phyloP scores from a whole-genome alignment of 2,113 vertebrate species.

The Struthio camelus region DNA sequence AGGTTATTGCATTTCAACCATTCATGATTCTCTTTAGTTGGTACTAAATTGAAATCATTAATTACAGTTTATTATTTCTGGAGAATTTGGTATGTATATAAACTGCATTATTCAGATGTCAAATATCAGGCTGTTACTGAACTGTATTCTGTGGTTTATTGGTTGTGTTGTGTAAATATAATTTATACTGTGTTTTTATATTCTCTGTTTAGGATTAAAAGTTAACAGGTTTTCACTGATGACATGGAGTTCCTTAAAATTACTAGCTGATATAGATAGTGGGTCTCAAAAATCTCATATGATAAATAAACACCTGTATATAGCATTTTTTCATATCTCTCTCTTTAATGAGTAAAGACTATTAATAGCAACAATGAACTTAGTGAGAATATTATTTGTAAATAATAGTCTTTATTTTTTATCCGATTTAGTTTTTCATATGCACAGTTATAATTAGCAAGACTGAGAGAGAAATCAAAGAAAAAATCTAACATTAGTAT shows the following conservation, averaged over 20 bases:
- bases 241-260: neutral
- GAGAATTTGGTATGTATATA: neutral
- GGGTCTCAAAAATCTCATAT: neutral
- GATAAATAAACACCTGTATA: neutral
- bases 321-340: constrained; percentile 38
- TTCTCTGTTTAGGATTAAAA: neutral
- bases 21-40: neutral
- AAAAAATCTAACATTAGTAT: neutral
- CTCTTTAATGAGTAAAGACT: constrained; percentile 50
- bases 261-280: neutral
- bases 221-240: constrained; percentile 4
- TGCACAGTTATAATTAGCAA: constrained; percentile 49
- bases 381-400: constrained; percentile 53
- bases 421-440: constrained; percentile 48
- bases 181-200: neutral
- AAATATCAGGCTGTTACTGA: neutral
- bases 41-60: constrained; percentile 9
- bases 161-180: neutral
- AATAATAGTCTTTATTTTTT: constrained; percentile 56
- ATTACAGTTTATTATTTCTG: constrained; percentile 27
- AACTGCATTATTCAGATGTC: neutral
- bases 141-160: neutral
- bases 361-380: constrained; percentile 53
- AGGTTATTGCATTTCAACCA: neutral
- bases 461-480: neutral